Conservation (phyloP, 2,113 vertebrate genomes). For the Dasyurus viverrinus region DNA sequence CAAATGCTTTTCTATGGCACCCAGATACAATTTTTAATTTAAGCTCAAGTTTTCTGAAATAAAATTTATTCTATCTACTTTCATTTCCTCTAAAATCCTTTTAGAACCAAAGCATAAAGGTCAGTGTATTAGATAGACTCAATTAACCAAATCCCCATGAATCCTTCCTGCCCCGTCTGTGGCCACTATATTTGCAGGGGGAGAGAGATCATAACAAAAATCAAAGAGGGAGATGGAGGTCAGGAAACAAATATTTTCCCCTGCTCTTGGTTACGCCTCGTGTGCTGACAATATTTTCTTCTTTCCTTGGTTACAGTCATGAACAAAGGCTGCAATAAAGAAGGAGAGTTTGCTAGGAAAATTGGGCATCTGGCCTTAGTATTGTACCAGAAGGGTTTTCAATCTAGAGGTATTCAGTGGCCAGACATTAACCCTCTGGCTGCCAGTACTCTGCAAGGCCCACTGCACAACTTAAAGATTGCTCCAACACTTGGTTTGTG, state of each 20-base stretch:
- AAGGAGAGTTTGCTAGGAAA: background rate
- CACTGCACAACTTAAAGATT: background rate
- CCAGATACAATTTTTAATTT: background rate
- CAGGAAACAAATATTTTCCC: constrained; percentile 1
- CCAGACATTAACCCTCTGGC: background rate
- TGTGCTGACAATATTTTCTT: background rate
- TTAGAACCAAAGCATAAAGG: background rate
- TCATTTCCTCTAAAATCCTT: background rate
- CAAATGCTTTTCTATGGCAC: background rate
- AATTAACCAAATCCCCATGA: background rate
- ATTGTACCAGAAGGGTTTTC: background rate
- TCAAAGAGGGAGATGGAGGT: background rate
- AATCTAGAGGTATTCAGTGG: background rate
- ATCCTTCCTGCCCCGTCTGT: background rate
- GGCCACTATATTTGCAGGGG: background rate
- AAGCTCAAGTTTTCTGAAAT: background rate
- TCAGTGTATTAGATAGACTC: background rate
- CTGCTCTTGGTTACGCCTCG: background rate
- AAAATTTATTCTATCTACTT: background rate
- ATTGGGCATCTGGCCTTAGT: background rate
- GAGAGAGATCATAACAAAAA: background rate
- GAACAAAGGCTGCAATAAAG: background rate
- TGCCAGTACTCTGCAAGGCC: background rate
- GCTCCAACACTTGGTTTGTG: background rate
- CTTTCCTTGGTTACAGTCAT: background rate